Evolutionary conservation across 2,888 invertebrate genomes (phyloP), one percentile per base, ranked within the genome.

Genomic region (Griposia aprilina): DNA sequence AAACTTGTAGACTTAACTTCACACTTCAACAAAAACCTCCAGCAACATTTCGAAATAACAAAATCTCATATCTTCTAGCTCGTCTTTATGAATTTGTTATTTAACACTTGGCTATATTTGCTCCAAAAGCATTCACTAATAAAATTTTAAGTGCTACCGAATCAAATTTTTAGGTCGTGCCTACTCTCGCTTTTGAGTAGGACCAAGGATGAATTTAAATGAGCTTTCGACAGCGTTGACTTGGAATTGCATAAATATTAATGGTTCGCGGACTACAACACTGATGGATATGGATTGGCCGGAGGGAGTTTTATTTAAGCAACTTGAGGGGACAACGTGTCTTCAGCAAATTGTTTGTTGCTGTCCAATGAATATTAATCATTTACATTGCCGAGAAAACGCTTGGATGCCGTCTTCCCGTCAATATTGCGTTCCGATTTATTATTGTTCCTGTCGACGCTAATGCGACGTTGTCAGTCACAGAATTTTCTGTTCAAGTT

Each of bases 171-270:
- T 93, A 94, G 93, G 88, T 90, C 91, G 90, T 90, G 89, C 87
- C 90, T 90, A 89, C 89, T 90, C 90, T 88, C 87, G 92, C 94
- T 94, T 94, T 94, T 94, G 93, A 93, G 93, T 91, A 91, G 92
- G 86, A 92, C 93, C 92, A 92, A 93, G 94, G 94, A 94, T 95
- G 95, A 96, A 96, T 96, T 94, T 95, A 94, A 96, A 96, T 95
- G 93, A 95, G 95, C 94, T 93, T 92, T 94, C 93, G 94, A 93
- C 94, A 92, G 89, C 92, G 94, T 93, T 92, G 94, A 94, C 93
- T 94, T 90, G 92, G 93, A 93, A 93, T 92, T 94, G 93, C 93
- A 95, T 96, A 94, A 95, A 96, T 96, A 95, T 95, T 96, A 95
- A 96, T 96, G 94, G 89, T 90, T 87, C 87, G 84, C 85, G 90